A percentile compares a stretch with the other conserved stretches of the same genome.
These are phyloP conservation scores for Drosophila pseudotakahashii DNA, from an alignment of 2,888 invertebrate species.

Conservation along the genomic window DNA sequence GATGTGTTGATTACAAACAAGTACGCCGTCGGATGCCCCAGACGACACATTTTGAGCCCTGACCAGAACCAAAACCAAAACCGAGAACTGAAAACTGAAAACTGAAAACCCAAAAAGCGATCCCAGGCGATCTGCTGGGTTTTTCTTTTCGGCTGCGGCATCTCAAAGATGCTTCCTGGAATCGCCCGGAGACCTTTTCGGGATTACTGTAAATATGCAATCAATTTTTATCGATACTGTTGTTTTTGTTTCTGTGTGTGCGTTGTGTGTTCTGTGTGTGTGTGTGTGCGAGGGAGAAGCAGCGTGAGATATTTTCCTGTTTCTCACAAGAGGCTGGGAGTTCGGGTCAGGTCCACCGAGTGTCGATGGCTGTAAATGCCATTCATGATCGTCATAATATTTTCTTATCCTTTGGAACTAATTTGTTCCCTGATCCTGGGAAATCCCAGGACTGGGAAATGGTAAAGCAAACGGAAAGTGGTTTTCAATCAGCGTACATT, in stretches of 20 bases:
- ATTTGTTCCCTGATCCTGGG: constrained; percentile 34
- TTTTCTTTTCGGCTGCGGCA: constrained; percentile 10
- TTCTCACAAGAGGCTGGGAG: constrained; percentile 32
- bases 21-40: constrained; percentile 11
- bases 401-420: constrained; percentile 48
- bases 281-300: constrained; percentile 23
- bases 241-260: neutral
- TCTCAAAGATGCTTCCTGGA: constrained; percentile 47
- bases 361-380: constrained; percentile 40
- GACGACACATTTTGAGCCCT: constrained; percentile 40
- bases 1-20: constrained; percentile 76
- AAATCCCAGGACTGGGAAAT: constrained; percentile 6
- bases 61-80: constrained; percentile 18
- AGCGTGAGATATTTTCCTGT: constrained; percentile 42
- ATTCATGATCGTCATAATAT: constrained; percentile 49
- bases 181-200: constrained; percentile 47
- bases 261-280: neutral
- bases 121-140: constrained; percentile 12
- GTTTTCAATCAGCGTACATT: constrained; percentile 6
- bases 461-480: constrained; percentile 19
- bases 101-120: neutral
- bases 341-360: constrained; percentile 21
- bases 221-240: constrained; percentile 73
- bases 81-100: too few species aligned
- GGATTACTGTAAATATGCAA: constrained; percentile 73